Base-by-base conservation (phyloP, 2,888 invertebrate genomes). In the Nomada fucata region DNA sequence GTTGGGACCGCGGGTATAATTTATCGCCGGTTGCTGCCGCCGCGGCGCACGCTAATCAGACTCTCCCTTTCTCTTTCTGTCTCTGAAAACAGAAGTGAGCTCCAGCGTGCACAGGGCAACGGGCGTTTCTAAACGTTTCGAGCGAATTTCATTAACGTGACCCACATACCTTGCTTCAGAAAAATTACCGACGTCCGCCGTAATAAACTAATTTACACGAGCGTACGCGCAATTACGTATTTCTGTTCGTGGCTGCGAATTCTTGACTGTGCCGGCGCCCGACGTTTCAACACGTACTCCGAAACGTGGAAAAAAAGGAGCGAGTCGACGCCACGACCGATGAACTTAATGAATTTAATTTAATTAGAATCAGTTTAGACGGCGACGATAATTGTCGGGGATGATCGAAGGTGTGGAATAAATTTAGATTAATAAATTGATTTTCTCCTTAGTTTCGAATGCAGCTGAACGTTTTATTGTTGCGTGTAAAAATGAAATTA, bases 1-100 rank as follows among this genome's bases (percentile, higher is more conserved):
- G 88, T 85, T 88, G 72, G 82, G 81, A 85, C 85, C 82, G 75
- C 83, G 85, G 82, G 89, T 90, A 90, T 91, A 89, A 91, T 91
- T 90, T 89, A 89, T 91, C 86, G 87, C 82, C n/a, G 79, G 88
- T 83, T 86, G 85, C 83, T 77, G 59, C 29, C 55, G 70, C 77
- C 78, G 76, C 68, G 85, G 85, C 74, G 83, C 76, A 71, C 83
- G 85, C 85, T 88, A 85, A 90, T 88, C 88, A 86, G 82, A 74
- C 65, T 36, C 20, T 26, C 60, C 29, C 52, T 60, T 59, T 50
- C 60, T 29, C 59, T 50, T 44, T 29, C 50, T 2, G 29, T 7
- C 36, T 10, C 36, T 11, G 9, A 18, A 3, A 18, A 18, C 23
- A 13, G 36, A 9, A 26, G 4, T 15, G 59, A 4, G 50, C 47